phyloP scores from a whole-genome alignment of 2,888 invertebrate species.

The Micoletzkya japonica region DNA sequence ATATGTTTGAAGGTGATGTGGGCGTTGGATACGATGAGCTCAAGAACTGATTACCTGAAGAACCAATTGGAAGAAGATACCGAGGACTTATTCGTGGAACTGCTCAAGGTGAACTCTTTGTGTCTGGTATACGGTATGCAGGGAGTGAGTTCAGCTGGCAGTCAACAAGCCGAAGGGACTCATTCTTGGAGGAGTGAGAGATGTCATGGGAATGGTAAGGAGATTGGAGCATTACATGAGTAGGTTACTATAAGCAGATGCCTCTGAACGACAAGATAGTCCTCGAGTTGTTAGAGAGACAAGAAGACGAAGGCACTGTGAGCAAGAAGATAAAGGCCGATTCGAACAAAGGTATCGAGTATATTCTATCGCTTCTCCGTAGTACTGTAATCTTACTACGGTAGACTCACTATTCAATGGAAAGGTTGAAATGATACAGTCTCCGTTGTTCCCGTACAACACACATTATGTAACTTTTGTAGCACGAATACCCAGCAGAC shows the following conservation, averaged over 20 bases:
- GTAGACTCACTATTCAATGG: neutral
- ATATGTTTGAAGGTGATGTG: conserved; percentile 33
- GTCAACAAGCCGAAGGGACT: conserved; percentile 29
- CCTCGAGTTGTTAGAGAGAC: conserved; percentile 35
- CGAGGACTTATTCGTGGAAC: conserved; percentile 37
- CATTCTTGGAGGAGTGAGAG: conserved; percentile 31
- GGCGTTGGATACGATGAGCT: conserved; percentile 43
- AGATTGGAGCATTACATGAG: neutral
- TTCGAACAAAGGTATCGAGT: neutral
- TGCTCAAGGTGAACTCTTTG: conserved; percentile 32
- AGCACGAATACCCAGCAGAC: too few relatives aligned
- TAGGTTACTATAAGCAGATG: conserved; percentile 24
- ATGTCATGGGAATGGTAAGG: conserved; percentile 33
- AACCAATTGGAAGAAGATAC: conserved; percentile 43
- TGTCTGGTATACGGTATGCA: neutral
- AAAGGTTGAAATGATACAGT: neutral
- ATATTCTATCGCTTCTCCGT: neutral
- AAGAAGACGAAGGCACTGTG: conserved; percentile 30
- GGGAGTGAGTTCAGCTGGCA: neutral
- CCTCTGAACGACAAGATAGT: conserved; percentile 32
- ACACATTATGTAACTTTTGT: too few relatives aligned
- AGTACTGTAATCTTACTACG: neutral
- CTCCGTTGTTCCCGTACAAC: too few relatives aligned
- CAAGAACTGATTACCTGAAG: conserved; percentile 33
- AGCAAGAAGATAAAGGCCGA: conserved; percentile 40